Conservation (phyloP, 2,888 invertebrate species). For the Girardia tigrina region DNA sequence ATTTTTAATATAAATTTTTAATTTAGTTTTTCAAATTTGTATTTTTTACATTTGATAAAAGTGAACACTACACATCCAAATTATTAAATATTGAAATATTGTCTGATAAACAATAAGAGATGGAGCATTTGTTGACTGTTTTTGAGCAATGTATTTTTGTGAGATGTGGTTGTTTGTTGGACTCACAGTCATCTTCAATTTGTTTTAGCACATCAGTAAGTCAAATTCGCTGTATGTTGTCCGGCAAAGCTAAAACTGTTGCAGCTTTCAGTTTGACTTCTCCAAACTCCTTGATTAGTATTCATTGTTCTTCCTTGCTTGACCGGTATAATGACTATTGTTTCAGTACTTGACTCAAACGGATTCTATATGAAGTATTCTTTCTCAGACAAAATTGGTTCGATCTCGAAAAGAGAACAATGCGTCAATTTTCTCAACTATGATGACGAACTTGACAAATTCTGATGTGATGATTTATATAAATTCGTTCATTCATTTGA, state of each 20-base stretch:
- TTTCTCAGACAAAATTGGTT: constrained; percentile 26
- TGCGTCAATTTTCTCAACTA: constrained; percentile 31
- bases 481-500: no score
- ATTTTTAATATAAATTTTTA: no score
- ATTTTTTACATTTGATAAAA: no score
- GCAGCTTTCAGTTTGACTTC: constrained; percentile 28
- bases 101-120: no score
- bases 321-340: background rate
- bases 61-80: no score
- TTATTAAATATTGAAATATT: no score
- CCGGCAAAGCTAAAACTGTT: background rate
- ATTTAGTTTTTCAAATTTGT: no score
- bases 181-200: no score
- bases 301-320: background rate
- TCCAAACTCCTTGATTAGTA: constrained; percentile 20
- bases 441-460: constrained; percentile 27
- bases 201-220: constrained; percentile 39
- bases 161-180: no score
- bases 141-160: no score
- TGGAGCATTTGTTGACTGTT: no score
- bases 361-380: constrained; percentile 30
- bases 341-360: constrained; percentile 28
- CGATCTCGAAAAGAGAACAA: background rate
- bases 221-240: constrained; percentile 17
- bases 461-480: no score